These are phyloP conservation scores for Drosophila arawakana DNA, from an alignment of 1,140 invertebrate genomes.

Conservation along the genomic window DNA sequence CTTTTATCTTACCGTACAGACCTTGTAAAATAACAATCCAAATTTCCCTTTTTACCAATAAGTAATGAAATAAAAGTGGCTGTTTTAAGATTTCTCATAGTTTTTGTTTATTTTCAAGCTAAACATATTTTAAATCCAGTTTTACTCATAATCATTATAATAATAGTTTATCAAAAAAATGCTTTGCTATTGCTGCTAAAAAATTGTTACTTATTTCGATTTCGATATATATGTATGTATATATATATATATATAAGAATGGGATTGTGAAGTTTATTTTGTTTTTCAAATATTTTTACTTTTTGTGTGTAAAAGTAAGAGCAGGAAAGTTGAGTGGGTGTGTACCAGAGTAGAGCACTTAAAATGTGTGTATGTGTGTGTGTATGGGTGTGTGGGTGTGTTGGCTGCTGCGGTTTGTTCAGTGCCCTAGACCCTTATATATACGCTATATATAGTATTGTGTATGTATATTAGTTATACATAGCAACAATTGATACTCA, in stretches of 20 bases:
- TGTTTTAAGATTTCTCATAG: constrained; percentile 49
- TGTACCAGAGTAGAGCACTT: too few species aligned
- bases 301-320: constrained; percentile 23
- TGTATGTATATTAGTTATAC: constrained; percentile 25
- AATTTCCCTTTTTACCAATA: too few species aligned
- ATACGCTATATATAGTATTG: constrained; percentile 22
- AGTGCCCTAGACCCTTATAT: constrained; percentile 38
- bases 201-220: constrained; percentile 54
- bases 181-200: constrained; percentile 56
- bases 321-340: constrained; percentile 9
- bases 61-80: not conserved
- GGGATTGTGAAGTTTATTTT: constrained; percentile 14
- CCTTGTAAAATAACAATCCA: too few species aligned
- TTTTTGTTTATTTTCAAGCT: constrained; percentile 73
- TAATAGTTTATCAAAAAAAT: constrained; percentile 69
- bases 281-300: not conserved
- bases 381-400: not conserved
- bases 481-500: constrained; percentile 44
- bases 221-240: constrained; percentile 49
- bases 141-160: constrained; percentile 70
- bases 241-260: constrained; percentile 36
- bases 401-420: constrained; percentile 22
- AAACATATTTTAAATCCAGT: constrained; percentile 68
- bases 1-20: too few species aligned
- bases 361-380: constrained; percentile 9